Base-by-base conservation (phyloP, 2,113 vertebrate genomes). In the Sturnira hondurensis region DNA sequence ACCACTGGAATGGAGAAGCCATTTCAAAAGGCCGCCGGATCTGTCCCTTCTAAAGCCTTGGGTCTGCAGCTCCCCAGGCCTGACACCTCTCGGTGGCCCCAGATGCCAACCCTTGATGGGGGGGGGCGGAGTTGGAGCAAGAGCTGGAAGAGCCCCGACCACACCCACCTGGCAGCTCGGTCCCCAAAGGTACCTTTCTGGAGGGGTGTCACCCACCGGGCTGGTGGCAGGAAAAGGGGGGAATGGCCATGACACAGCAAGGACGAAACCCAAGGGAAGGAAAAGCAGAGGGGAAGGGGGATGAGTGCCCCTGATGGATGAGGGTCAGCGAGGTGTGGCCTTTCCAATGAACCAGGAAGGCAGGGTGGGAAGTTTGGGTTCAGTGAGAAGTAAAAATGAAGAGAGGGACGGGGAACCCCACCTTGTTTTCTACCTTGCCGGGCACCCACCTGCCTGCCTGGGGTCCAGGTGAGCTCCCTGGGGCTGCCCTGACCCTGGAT, bases 311-410 rank as follows among this genome's bases (percentile, higher is more conserved):
- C 15, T 1, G 24, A 43, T 2, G 43, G 4, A 9, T 16, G 22
- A 0, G 4, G 33, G 67, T 1, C 54, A 13, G 78, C 0, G 0
- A 65, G 89, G 43, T 11, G 0, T 5, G 17, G 89, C 63, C 31
- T 43, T 13, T 54, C 22, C 3, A 31, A 22, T 1, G 38, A n/a
- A 36, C 4, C 12, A 12, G 41, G 36, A 38, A 8, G 50, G 36
- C 0, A 0, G 31, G 50, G 3, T 6, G 43, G 56, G 50, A 38
- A 41, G 16, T 5, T 2, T 5, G 13, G 41, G 47, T 7, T 28
- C 67, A 2, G 12, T 7, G 7, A 41, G 19, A 3, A 67, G 24
- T 22, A 16, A 15, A 33, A 52, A 47, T 1, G 17, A 61, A 20
- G n/a, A 54, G 33, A 36, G 31, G 45, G 36, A 16, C 19, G 24